These are phyloP conservation scores for Valencia hispanica DNA, from an alignment of 2,797 vertebrate genomes.

Conservation along the genomic window DNA sequence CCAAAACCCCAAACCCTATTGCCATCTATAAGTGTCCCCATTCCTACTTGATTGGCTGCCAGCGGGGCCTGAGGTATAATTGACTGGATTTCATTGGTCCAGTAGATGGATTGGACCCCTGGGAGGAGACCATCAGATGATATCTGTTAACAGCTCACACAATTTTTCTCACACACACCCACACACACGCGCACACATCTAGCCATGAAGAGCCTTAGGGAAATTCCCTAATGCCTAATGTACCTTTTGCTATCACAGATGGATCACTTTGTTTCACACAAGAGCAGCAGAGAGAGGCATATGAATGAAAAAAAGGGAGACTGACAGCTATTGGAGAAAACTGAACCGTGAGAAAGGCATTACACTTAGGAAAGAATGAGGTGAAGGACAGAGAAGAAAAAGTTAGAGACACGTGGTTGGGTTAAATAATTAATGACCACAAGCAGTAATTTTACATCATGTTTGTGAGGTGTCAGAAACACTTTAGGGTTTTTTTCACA, in stretches of 20 bases:
- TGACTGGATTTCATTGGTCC: conserved; percentile 65
- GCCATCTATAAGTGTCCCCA: conserved; percentile 58
- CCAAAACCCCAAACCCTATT: conserved; percentile 42
- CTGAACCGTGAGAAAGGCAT: background rate
- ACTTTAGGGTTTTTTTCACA: background rate
- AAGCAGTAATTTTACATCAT: background rate
- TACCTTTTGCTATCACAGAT: conserved; percentile 69
- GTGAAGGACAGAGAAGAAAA: background rate
- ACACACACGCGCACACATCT: conserved; percentile 16
- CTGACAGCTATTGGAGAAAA: conserved; percentile 12
- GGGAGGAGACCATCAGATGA: conserved; percentile 66
- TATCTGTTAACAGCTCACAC: conserved; percentile 45
- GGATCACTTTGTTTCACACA: conserved; percentile 70
- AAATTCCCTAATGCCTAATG: conserved; percentile 74
- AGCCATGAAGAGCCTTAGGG: conserved; percentile 42
- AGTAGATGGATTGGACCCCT: conserved; percentile 63
- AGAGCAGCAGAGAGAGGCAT: conserved; percentile 34
- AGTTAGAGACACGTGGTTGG: background rate
- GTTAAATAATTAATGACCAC: conserved; percentile 3
- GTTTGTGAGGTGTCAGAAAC: background rate
- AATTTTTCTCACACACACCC: conserved; percentile 5
- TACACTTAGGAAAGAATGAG: background rate
- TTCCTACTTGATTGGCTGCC: conserved; percentile 79
- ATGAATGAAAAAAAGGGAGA: conserved; percentile 8
- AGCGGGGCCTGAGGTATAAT: conserved; percentile 68